A percentile compares a stretch with the other conserved stretches of the same genome.
phyloP scores from a whole-genome alignment of 2,797 vertebrate species.

The Rhinatrema bivittatum region DNA sequence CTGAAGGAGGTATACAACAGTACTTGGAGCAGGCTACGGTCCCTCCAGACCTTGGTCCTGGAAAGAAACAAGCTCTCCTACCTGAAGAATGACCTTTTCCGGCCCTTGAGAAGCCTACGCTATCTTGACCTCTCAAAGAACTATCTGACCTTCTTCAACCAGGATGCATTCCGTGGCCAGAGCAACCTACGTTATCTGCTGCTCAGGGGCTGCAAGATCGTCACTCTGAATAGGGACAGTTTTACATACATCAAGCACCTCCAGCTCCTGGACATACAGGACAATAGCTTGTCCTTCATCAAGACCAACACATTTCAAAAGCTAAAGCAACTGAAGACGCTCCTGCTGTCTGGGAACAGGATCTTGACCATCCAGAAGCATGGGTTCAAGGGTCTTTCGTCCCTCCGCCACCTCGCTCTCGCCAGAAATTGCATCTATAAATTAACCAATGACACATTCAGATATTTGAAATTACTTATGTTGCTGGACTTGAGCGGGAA shows the following conservation, averaged over 20 bases:
- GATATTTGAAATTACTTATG: neutral
- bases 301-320: neutral
- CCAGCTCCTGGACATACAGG: constrained; percentile 9
- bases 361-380: constrained; percentile 2
- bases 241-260: constrained; percentile 7
- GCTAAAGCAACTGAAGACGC: constrained; percentile 3
- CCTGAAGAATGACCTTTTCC: neutral
- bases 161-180: constrained; percentile 2
- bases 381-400: constrained; percentile 2
- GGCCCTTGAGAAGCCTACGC: neutral
- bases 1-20: neutral
- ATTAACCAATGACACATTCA: constrained; percentile 2
- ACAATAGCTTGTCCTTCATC: constrained; percentile 13
- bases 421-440: constrained; percentile 13
- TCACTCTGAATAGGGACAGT: neutral
- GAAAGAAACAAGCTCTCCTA: neutral
- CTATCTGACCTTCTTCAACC: constrained; percentile 2
- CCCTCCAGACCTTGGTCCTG: constrained; percentile 8
- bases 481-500: constrained; percentile 20
- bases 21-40: constrained; percentile 1
- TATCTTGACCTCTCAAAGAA: constrained; percentile 28
- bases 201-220: constrained; percentile 17
- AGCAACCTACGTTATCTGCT: constrained; percentile 4
- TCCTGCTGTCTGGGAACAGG: constrained; percentile 19
- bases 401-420: constrained; percentile 6